Evolutionary conservation across 2,797 vertebrate species (phyloP).

Genomic region (Sebastes miniatus): DNA sequence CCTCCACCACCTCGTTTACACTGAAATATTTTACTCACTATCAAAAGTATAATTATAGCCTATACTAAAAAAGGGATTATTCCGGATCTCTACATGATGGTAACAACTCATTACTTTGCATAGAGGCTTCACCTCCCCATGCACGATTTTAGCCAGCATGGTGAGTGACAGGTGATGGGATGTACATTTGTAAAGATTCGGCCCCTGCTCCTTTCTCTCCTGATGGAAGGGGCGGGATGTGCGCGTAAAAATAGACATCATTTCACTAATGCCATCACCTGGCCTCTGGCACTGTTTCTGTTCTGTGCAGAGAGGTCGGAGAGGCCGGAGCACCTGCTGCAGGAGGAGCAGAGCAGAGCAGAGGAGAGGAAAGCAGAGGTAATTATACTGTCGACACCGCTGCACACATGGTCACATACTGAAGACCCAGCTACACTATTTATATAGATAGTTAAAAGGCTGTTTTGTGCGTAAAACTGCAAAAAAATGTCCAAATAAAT

Average conservation of each 20-base stretch:
- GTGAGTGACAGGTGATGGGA: conserved; percentile 58
- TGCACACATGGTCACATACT: conserved; percentile 11
- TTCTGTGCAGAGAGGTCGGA: conserved; percentile 45
- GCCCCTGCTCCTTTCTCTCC: conserved; percentile 22
- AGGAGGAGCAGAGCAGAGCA: conserved; percentile 32
- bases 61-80: not conserved
- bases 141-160: conserved; percentile 2
- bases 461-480: not conserved
- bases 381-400: conserved; percentile 42
- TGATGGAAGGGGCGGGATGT: conserved; percentile 31
- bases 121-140: conserved; percentile 1
- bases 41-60: conserved; percentile 5
- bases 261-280: conserved; percentile 71
- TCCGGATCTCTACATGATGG: not conserved
- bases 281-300: conserved; percentile 54
- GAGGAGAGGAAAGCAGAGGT: not conserved
- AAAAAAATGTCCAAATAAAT: conserved; percentile 33
- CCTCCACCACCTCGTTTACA: not conserved
- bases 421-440: not conserved
- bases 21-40: not conserved
- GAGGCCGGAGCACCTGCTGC: conserved; percentile 65
- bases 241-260: conserved; percentile 63
- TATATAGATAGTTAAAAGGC: conserved; percentile 12
- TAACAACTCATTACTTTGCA: not conserved
- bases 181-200: conserved; percentile 44